Evolutionary conservation across 1,140 invertebrate species (phyloP), one percentile per base, ranked within the genome.

Genomic region (Trialeurodes vaporariorum): DNA sequence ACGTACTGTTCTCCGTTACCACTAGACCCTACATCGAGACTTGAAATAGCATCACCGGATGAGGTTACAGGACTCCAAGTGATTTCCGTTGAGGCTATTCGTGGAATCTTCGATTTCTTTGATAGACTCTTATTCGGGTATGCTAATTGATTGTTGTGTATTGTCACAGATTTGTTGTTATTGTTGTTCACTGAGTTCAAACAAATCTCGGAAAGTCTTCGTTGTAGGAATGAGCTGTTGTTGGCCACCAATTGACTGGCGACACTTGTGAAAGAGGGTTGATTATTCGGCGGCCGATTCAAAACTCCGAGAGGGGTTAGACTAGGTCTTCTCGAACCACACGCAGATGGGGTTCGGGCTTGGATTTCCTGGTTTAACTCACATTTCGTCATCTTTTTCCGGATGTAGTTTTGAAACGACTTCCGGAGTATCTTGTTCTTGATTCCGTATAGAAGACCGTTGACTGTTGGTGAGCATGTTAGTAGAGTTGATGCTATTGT

Each of bases 381-480:
- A 71, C 85, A 87, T 74, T 89, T 89, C 0, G 87, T 89, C 75
- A 89, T 83, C 77, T 90, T 84, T 77, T 90, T 90, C n/a, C 89
- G 79, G 82, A 87, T 85, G 74, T 91, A 91, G 72, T 90, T 90
- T 70, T 87, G 82, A 67, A 92, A 84, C 27, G 87, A 87, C 74
- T 87, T 85, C 69, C 84, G 80, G 17, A 89, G 75, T 23, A 78
- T 82, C 76, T 86, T 85, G 73, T 86, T 90, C 74, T 88, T 87
- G 60, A 91, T 81, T 23, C 89, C 89, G 76, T 92, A 91, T 11
- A 92, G 77, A 25, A 91, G 82, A 2, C 85, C 86, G 73, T 92
- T 91, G 27, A 90, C 80, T 0, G 85, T 83, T 11, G 88, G 86
- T 12, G 88, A 86, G 59, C 84, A 85, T 2, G 86, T 83, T 22